Base-by-base conservation (phyloP, 2,113 vertebrate genomes). In the Triplophysa dalaica region DNA sequence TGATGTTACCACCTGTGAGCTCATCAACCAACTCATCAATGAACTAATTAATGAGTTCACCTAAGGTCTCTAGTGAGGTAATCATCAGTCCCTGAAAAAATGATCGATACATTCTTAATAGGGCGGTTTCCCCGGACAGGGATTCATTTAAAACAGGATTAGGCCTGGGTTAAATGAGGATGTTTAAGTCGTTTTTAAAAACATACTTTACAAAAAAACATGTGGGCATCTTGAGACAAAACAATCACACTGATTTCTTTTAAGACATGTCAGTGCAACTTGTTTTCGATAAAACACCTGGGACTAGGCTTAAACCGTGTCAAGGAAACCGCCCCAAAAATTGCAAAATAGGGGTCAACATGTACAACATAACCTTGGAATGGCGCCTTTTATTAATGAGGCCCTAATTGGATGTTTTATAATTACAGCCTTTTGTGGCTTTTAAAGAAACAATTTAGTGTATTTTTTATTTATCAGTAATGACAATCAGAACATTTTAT, bases 401-500 rank as follows among this genome's bases (percentile, higher is more conserved):
- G n/a, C 12, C 13, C 38, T 5, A 54, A 2, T 52, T 82, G 67
- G 11, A 41, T 79, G 67, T 69, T 63, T 4, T 78, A 60, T 60
- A 45, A 79, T 75, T 41, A 69, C 52, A 62, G 3, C 5, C 22
- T 19, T 54, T 70, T 24, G 68, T 74, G 61, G 14, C 24, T 38
- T 66, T 21, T 65, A 60, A 67, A 69, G 52, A 50, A 63, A 62
- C 4, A 26, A 24, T 76, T 48, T 12, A 19, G 58, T 48, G 45
- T n/a, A n/a, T 66, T 38, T 17, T 64, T 65, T 33, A 21, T 65
- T 12, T 4, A 65, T 80, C 54, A 2, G 4, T 43, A 29, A 21
- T 62, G 58, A 48, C 26, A 80, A 17, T 17, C 65, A 75, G 26
- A 64, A 45, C 22, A n/a, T 62, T 50, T 73, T 62, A 22, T 45